phyloP scores from a whole-genome alignment of 92 coral and sea anemone species.

The Galaxea fascicularis region DNA sequence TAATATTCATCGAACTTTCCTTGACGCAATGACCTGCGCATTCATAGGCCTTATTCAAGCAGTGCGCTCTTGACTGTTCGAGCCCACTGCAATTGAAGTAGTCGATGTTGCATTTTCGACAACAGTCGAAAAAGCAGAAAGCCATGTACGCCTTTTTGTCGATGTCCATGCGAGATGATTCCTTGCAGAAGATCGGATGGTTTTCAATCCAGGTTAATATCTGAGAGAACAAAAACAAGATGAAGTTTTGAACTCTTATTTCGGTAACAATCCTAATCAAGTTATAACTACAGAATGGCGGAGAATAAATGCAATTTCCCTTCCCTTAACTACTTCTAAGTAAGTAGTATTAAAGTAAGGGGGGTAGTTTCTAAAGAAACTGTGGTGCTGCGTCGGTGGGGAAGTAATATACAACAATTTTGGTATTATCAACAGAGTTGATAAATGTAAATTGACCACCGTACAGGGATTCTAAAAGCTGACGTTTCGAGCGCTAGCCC shows the following conservation, averaged over 20 bases:
- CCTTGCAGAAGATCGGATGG: neutral
- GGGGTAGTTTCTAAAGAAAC: no score
- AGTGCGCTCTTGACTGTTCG: neutral
- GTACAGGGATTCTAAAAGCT: no score
- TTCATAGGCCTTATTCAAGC: neutral
- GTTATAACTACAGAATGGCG: no score
- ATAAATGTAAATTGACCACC: no score
- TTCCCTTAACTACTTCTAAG: no score
- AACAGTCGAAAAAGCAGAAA: neutral
- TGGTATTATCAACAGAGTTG: no score
- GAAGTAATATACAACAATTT: no score
- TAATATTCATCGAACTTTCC: neutral
- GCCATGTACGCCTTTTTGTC: neutral
- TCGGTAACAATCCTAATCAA: neutral
- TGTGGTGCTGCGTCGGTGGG: no score
- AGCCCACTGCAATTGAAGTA: neutral
- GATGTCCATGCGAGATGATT: neutral
- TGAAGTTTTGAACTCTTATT: neutral
- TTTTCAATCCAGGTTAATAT: neutral
- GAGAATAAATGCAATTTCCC: no score
- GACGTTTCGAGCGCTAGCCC: no score
- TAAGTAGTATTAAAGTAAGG: no score
- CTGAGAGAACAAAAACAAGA: neutral
- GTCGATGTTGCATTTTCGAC: neutral
- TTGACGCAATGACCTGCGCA: neutral